Base-by-base conservation (phyloP, 2,888 invertebrate species). In the Eurytoma adleriae region DNA sequence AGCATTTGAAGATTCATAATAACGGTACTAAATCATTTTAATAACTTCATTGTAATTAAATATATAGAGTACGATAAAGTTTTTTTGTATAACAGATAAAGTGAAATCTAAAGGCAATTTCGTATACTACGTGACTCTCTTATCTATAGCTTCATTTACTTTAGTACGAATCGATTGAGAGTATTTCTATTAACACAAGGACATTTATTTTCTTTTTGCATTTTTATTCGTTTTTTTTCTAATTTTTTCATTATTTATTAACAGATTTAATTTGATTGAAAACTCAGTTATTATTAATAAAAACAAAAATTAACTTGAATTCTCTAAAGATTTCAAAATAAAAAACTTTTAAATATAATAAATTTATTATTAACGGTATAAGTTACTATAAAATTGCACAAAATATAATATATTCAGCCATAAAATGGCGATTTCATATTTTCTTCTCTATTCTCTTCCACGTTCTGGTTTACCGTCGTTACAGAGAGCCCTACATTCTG, bases 61-160 rank as follows among this genome's bases (percentile, higher is more conserved):
- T 40, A 40, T 10, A 40, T 40, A 40, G 40, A 40, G 10, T 7
- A 10, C 13, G 54, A 54, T 54, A 14, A 59, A 2, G 0, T 27
- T 18, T 40, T 56, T 24, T 68, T 71, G 40, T 71, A 12, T 18
- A 20, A 2, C 18, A 12, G 18, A 12, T 12, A 16, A 30, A 18
- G 30, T 18, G 14, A 70, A 70, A 27, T 68, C 54, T 68, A 54
- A 54, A 54, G 16, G 14, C n/a, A 54, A 54, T 54, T 54, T 54
- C 16, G 16, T n/a, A n/a, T n/a, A 54, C 54, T 68, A 24, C 67
- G 67, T 30, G 67, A 67, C 20, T 18, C 20, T 14, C 30, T 62
- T n/a, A 30, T n/a, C n/a, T 14, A 54, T 3, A 54, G 54, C 54
- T 54, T 54, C 4, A 54, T n/a, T 54, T 54, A 5, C 16, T n/a